These are phyloP conservation scores for Sarcophaga caerulescens DNA, from an alignment of 2,888 invertebrate species.

Conservation along the genomic window DNA sequence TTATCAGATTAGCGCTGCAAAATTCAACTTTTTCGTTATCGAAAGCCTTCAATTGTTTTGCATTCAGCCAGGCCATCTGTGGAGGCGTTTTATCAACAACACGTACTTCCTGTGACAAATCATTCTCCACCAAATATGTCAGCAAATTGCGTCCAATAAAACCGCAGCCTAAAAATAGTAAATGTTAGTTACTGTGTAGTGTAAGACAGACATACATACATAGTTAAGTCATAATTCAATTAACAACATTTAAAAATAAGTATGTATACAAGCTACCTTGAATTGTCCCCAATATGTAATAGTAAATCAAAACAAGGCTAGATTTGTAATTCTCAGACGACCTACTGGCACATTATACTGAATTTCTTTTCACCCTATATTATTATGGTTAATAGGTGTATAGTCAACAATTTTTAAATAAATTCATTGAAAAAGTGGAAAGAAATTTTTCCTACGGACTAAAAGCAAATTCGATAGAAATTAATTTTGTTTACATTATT, in stretches of 20 bases:
- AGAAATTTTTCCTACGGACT: too few species aligned
- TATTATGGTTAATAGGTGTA: too few species aligned
- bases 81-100: slow-evolving; percentile 97
- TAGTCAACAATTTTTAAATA: too few species aligned
- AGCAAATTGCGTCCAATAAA: slow-evolving; percentile 96
- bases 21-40: slow-evolving; percentile 91
- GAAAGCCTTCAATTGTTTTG: slow-evolving; percentile 87
- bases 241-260: background rate
- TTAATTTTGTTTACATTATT: too few species aligned
- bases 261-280: too few species aligned
- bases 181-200: slow-evolving; percentile 59
- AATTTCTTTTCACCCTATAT: too few species aligned
- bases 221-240: slow-evolving; percentile 35
- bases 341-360: too few species aligned
- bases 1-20: slow-evolving; percentile 95
- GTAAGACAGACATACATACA: slow-evolving; percentile 55
- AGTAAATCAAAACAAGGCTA: too few species aligned
- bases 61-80: slow-evolving; percentile 94
- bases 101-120: slow-evolving; percentile 88
- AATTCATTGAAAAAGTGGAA: too few species aligned
- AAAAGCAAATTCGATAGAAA: too few species aligned
- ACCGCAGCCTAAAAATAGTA: slow-evolving; percentile 88
- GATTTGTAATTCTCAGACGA: too few species aligned
- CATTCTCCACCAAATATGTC: slow-evolving; percentile 89
- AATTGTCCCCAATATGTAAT: too few species aligned